phyloP scores from a whole-genome alignment of 1,140 invertebrate species.

The Chelonus insularis region DNA sequence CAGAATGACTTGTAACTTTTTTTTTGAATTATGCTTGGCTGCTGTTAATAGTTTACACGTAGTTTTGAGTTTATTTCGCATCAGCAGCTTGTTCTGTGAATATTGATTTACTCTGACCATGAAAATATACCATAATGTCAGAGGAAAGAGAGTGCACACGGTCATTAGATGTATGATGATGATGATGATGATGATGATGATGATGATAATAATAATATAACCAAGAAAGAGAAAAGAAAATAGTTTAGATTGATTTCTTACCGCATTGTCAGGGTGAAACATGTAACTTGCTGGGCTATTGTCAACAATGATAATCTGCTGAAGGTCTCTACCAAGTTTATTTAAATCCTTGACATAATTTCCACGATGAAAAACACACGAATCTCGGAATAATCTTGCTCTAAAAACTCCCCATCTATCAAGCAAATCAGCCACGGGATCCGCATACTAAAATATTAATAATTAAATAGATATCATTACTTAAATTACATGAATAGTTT shows the following conservation, averaged over 20 bases:
- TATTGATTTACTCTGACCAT: conserved; percentile 22
- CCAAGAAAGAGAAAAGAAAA: conserved; percentile 7
- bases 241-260: conserved; percentile 62
- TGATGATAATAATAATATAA: not conserved
- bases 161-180: not conserved
- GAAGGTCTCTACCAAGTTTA: conserved; percentile 92
- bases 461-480: too few relatives aligned
- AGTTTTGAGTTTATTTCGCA: conserved; percentile 3
- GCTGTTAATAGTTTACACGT: conserved; percentile 1
- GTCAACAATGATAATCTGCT: conserved; percentile 97
- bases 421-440: conserved; percentile 97
- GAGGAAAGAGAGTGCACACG: not conserved
- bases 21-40: not conserved
- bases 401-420: conserved; percentile 98
- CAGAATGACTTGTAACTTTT: conserved; percentile 1
- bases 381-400: conserved; percentile 96
- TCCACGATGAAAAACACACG: conserved; percentile 98
- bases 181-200: not conserved
- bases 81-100: not conserved
- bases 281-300: conserved; percentile 99
- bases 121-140: conserved; percentile 21
- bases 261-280: conserved; percentile 99
- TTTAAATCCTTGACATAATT: conserved; percentile 99
- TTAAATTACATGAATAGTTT: conserved; percentile 11
- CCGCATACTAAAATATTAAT: conserved; percentile 80